Evolutionary conservation across 2,888 invertebrate species (phyloP).

Genomic region (Himalopsyche kuldschensis): DNA sequence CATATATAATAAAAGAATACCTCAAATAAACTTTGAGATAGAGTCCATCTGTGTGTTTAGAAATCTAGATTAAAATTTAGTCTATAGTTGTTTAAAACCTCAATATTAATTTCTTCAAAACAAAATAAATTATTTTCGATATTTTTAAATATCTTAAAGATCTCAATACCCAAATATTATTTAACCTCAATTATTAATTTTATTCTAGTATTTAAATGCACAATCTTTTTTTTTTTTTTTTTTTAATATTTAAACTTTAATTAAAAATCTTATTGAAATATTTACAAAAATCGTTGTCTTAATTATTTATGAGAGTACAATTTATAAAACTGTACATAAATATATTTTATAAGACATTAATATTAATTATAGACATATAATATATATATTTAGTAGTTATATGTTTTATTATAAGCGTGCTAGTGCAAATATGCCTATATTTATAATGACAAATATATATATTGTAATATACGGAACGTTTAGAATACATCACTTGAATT

Average conservation of each 20-base stretch:
- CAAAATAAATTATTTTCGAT: conserved; percentile 5
- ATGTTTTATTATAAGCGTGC: conserved; percentile 18
- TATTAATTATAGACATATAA: conserved; percentile 15
- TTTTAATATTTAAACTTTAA: neutral
- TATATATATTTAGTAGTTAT: neutral
- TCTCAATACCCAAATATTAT: conserved; percentile 31
- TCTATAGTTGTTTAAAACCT: neutral
- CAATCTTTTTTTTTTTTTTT: neutral
- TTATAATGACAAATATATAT: conserved; percentile 3
- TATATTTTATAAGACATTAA: conserved; percentile 18
- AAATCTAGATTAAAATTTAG: neutral
- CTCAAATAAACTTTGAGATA: conserved; percentile 14
- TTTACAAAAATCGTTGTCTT: conserved; percentile 11
- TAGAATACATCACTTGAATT: neutral
- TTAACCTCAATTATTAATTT: conserved; percentile 3
- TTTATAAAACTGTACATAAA: conserved; percentile 29
- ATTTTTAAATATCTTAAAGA: conserved; percentile 22
- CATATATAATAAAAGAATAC: neutral
- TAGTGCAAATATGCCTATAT: conserved; percentile 30
- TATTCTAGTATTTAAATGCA: conserved; percentile 1
- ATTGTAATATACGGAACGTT: neutral
- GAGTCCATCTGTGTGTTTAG: neutral
- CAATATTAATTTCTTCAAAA: neutral
- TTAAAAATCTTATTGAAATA: conserved; percentile 4
- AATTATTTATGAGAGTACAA: conserved; percentile 32